A percentile compares a stretch with the other conserved stretches of the same genome.
Conservation (phyloP, 2,113 vertebrate species). For the Limnothrissa miodon region DNA sequence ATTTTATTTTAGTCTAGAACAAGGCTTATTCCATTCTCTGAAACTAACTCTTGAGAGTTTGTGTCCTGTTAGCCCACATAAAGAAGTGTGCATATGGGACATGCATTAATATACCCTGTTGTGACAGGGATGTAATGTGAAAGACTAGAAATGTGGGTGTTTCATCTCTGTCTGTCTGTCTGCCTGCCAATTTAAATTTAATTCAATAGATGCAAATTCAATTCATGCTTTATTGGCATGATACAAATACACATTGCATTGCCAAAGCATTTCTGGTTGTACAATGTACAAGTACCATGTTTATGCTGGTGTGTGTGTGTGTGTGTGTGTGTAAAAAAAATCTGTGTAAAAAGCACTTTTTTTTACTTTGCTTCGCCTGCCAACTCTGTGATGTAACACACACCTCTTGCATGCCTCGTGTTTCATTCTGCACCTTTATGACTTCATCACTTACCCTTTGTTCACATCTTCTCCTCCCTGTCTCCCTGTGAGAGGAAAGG, state of each 20-base stretch:
- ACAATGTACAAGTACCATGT: too few relatives aligned
- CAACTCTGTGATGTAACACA: background rate
- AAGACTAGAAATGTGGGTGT: background rate
- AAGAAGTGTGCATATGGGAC: background rate
- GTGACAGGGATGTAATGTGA: background rate
- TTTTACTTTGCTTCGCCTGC: background rate
- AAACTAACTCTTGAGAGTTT: too few relatives aligned
- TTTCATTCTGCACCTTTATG: background rate
- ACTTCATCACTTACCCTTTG: background rate
- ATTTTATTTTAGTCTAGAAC: too few relatives aligned
- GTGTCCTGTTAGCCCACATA: background rate
- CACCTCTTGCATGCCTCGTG: background rate
- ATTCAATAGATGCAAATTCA: too few relatives aligned
- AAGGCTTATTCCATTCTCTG: too few relatives aligned
- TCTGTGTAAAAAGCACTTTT: too few relatives aligned
- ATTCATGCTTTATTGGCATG: too few relatives aligned
- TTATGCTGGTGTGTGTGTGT: too few relatives aligned
- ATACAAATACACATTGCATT: too few relatives aligned
- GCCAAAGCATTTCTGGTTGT: too few relatives aligned
- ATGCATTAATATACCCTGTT: background rate
- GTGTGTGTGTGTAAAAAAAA: too few relatives aligned
- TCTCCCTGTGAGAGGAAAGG: background rate
- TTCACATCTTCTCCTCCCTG: background rate
- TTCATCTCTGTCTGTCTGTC: background rate
- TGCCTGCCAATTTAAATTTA: too few relatives aligned